Evolutionary conservation across 2,113 vertebrate genomes (phyloP).

Genomic region (Xiphophorus hellerii): DNA sequence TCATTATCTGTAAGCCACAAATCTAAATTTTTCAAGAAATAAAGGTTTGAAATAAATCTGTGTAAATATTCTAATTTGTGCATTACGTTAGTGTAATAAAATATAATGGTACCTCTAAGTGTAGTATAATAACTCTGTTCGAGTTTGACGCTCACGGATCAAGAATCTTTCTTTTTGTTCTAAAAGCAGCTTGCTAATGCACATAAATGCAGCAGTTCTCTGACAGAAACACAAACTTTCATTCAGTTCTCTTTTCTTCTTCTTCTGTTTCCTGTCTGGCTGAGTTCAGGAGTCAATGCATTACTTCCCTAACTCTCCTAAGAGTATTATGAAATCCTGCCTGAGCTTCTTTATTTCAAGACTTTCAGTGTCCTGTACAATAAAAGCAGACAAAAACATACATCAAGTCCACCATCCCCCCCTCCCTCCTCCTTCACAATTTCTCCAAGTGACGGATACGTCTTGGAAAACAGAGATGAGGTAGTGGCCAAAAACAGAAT

Average conservation of each 20-base stretch:
- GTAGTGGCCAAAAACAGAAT: conserved; percentile 66
- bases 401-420: conserved; percentile 42
- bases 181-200: background rate
- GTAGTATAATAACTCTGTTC: background rate
- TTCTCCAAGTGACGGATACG: conserved; percentile 59
- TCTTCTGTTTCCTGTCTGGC: conserved; percentile 11
- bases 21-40: too few relatives aligned
- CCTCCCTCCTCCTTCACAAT: conserved; percentile 49
- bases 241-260: background rate
- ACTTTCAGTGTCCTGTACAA: conserved; percentile 28
- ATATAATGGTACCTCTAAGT: too few relatives aligned
- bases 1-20: too few relatives aligned
- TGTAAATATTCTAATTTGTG: background rate
- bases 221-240: background rate
- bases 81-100: background rate
- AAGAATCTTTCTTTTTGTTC: background rate
- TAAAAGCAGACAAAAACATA: conserved; percentile 42
- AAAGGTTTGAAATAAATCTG: too few relatives aligned
- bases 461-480: conserved; percentile 69
- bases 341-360: conserved; percentile 30
- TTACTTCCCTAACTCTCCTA: conserved; percentile 37
- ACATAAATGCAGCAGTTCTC: background rate
- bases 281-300: conserved; percentile 9
- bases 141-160: background rate
- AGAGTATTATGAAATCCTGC: conserved; percentile 38